Evolutionary conservation across 2,797 vertebrate species (phyloP).

Genomic region (Bradypodion pumilum): DNA sequence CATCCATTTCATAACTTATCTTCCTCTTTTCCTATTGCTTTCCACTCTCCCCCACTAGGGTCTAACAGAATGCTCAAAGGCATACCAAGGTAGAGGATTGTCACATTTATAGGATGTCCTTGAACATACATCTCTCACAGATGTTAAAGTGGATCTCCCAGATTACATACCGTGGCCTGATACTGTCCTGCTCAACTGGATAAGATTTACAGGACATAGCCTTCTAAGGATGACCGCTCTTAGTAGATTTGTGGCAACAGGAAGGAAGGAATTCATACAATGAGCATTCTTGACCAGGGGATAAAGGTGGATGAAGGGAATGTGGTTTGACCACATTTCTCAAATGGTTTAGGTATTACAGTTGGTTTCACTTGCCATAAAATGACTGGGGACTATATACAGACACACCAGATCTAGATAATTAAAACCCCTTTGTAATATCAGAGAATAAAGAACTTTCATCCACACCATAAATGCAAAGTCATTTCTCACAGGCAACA

Average conservation of each 20-base stretch:
- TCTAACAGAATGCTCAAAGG: no score
- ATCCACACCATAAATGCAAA: conserved; percentile 55
- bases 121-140: not conserved
- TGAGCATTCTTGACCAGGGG: not conserved
- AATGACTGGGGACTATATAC: conserved; percentile 50
- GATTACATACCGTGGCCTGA: not conserved
- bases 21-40: no score
- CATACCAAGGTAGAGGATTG: not conserved
- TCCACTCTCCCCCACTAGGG: no score
- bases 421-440: conserved; percentile 57
- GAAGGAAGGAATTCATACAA: not conserved
- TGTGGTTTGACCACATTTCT: not conserved
- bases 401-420: conserved; percentile 36
- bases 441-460: conserved; percentile 41
- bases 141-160: not conserved
- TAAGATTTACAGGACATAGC: not conserved
- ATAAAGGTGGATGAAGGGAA: not conserved
- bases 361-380: not conserved
- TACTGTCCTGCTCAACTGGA: not conserved
- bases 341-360: not conserved
- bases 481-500: conserved; percentile 58
- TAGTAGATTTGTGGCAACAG: not conserved
- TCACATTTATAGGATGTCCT: not conserved
- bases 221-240: not conserved
- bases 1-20: no score